Base-by-base conservation (phyloP, 2,113 vertebrate genomes). In the Labrus mixtus region DNA sequence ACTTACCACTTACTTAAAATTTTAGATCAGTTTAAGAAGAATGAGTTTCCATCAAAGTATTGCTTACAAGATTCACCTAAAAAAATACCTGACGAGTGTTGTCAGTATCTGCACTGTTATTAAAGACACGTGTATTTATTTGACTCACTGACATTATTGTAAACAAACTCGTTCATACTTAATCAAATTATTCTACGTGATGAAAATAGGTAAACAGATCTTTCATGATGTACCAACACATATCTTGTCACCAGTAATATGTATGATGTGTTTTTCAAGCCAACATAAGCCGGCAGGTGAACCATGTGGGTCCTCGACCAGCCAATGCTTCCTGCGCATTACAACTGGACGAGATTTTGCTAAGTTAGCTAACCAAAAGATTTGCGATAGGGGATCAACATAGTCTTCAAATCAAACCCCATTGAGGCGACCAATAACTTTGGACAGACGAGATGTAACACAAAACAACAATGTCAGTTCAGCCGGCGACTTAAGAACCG, bases 291-390 rank as follows among this genome's bases (percentile, higher is more conserved):
- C 58, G 4, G 53, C 16, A 66, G 71, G 29, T 75, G 33, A 76
- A 53, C 25, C 66, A 92, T 92, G 92, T 91, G 90, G 83, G 87
- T 76, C 72, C 29, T 66, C 64, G 57, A 68, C 37, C 57, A 82
- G 73, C 56, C 65, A 41, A 68, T 37, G 79, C 71, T 89, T 86
- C 87, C 87, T 92, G 87, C 89, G 92, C 90, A 89, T 85, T 86
- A 43, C 63, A 78, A 74, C 81, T 73, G 73, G 68, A 79, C 78
- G 76, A 84, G 79, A 84, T 82, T 85, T 76, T 25, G 84, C 89
- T 74, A 84, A 82, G 70, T 19, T 33, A 54, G 69, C 74, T 73
- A 76, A 58, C 41, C 43, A 20, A 76, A 53, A 22, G 43, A 48
- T 72, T 43, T 22, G 23, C 16, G 7, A 13, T 15, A 60, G 11